These are phyloP conservation scores for Ephydatia muelleri DNA, from an alignment of 37 sponge, comb jelly and placozoan genomes.

Conservation along the genomic window DNA sequence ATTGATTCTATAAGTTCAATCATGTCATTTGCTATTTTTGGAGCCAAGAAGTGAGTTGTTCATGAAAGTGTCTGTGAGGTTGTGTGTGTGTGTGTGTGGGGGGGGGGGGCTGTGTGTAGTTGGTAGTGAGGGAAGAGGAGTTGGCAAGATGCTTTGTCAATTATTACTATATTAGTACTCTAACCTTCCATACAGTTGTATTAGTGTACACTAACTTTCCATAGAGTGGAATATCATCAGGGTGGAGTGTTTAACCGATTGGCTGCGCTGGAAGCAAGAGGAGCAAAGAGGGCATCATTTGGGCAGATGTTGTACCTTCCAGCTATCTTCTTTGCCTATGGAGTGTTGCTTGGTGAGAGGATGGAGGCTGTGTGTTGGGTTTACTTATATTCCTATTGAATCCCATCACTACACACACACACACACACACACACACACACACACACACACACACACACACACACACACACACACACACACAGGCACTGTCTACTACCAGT, in stretches of 20 bases:
- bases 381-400: too few species aligned
- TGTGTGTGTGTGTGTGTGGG: too few species aligned
- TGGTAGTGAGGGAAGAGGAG: not conserved
- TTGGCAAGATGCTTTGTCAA: not conserved
- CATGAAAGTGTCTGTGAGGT: not conserved
- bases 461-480: not conserved
- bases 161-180: too few species aligned
- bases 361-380: too few species aligned
- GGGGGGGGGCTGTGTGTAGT: too few species aligned
- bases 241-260: slow-evolving; percentile 19
- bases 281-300: slow-evolving; percentile 33
- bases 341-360: slow-evolving; percentile 47
- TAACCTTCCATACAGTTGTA: not conserved
- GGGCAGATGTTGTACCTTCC: slow-evolving; percentile 58
- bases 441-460: not conserved
- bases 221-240: not conserved
- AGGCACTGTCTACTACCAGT: slow-evolving; percentile 64
- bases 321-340: slow-evolving; percentile 73
- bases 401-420: too few species aligned
- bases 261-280: slow-evolving; percentile 65
- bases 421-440: too few species aligned
- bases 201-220: not conserved
- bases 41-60: slow-evolving; percentile 10
- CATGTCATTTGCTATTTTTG: slow-evolving; percentile 3
- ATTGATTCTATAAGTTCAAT: not conserved